Evolutionary conservation across 1,140 invertebrate species (phyloP), one percentile per base, ranked within the genome.

Genomic region (Trypoxylus dichotomus): DNA sequence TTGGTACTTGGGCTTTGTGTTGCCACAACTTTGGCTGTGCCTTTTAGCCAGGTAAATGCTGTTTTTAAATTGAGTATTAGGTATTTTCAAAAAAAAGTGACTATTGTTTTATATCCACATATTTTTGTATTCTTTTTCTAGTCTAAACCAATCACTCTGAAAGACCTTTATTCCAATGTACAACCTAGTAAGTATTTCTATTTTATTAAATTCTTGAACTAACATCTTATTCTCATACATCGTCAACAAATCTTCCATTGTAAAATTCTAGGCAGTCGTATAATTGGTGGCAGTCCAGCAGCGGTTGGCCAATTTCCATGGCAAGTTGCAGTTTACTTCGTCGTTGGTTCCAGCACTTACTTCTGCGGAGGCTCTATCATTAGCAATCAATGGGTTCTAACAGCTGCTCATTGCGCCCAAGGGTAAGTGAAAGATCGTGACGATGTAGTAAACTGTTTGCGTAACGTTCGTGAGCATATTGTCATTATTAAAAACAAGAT

Each of bases 341-440:
- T 21, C 6, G 8, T 43, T 27, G 24, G 71, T 0, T n/a, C 27
- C 3, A 54, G 41, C n/a, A 37, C 63, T 7, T 81, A 77, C 73
- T 78, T 80, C 24, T 85, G 84, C 76, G 82, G 79, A 42, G 84
- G 82, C n/a, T 81, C 81, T 71, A 32, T 85, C 0, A 81, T 85
- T 24, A 81, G 77, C 3, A 79, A 82, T 29, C 25, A 68, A 41
- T 85, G 83, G 83, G 75, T 85, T 60, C 21, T 85, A 19, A 85
- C 82, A 0, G 82, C 83, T 2, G 84, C 81, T 60, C 84, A 84
- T 63, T 85, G 84, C 42, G 82, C 80, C 1, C 58, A 82, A 25
- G 79, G 75, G 80, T 81, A 76, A 72, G 58, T 68, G 7, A 37
- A 37, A 8, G 32, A 37, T 37, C 10, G 29, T 32, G 29, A 7